Evolutionary conservation across 2,888 invertebrate species (phyloP), one percentile per base, ranked within the genome.

Genomic region (Achlya flavicornis): DNA sequence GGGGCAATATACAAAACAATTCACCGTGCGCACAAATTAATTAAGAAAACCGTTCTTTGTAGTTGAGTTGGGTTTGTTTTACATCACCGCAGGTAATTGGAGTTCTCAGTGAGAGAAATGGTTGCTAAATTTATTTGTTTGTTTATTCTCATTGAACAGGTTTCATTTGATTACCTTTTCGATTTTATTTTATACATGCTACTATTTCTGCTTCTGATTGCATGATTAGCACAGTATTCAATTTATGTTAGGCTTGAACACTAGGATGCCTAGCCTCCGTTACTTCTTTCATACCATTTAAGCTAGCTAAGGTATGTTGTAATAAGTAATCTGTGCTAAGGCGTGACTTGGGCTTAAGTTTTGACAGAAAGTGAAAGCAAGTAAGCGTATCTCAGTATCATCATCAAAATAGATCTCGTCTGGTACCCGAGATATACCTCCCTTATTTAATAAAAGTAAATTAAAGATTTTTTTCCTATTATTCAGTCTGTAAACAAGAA

Each of bases 1-100:
- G 48, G 48, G 48, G 48, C 48, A 48, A 48, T 48, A 48, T 16
- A 48, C 48, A 48, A 16, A 48, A 48, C 48, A 48, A 48, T 48
- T 48, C 48, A 6, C n/a, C 48, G 16, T 16, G 16, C 48, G 7
- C 48, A 16, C 48, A 48, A 48, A 48, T 48, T 48, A 48, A 48
- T 48, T 48, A 48, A 48, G 48, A 48, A 48, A 48, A 48, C 16
- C 16, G 48, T 48, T 16, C 48, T 48, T 16, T 48, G 16, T 48
- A 48, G n/a, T 48, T 48, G 48, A 10, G 48, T 16, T 8, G 48
- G 48, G n/a, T 48, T 48, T 48, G 48, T 48, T 48, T 48, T 48
- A 48, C 48, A 48, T 48, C 48, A 48, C 48, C 48, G 14, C 7
- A 48, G 48, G 48, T 48, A 48, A 48, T 53, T 53, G 53, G 53